Evolutionary conservation across 92 coral and sea anemone species (phyloP), one percentile per base, ranked within the genome.

Genomic region (Diadumene lineata): DNA sequence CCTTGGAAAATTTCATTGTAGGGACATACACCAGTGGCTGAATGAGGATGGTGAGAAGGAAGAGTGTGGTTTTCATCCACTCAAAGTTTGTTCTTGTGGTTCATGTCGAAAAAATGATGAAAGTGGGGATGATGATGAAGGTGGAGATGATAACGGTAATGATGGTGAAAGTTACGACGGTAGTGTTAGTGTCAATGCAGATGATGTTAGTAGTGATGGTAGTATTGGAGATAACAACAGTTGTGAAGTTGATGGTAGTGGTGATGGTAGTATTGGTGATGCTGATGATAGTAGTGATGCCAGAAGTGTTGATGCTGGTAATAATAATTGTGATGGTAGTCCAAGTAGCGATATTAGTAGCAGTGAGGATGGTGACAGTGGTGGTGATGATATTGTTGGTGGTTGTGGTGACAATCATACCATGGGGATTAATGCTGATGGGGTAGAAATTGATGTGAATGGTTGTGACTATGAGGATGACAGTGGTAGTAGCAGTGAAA

Each of bases 11-110:
- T n/a, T n/a, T n/a, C n/a, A n/a, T n/a, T n/a, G n/a, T n/a, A n/a
- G n/a, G n/a, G n/a, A n/a, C n/a, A n/a, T n/a, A n/a, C n/a, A n/a
- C n/a, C n/a, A n/a, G n/a, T n/a, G n/a, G n/a, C 51, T 44, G 51
- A 44, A 74, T 26, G 72, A 78, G 21, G 64, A 32, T 21, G 64
- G 70, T 56, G 34, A 18, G 73, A 84, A 18, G 16, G 78, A 80
- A 16, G 72, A 56, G n/a, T n/a, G 79, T 66, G 89, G 89, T 34
- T 73, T 84, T 73, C 73, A 56, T 61, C 63, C 74, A 31, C 26
- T 34, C 24, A 44, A 23, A 29, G 58, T 34, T 18, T 69, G 75
- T 32, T 17, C 51, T 9, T 44, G 51, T 44, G 51, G 51, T 8
- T 69, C 75, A 23, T 46, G 75, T 23, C 66, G 65, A n/a, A 58